These are phyloP conservation scores for Heterodera carotae DNA, from an alignment of 1,140 invertebrate species.

Conservation along the genomic window DNA sequence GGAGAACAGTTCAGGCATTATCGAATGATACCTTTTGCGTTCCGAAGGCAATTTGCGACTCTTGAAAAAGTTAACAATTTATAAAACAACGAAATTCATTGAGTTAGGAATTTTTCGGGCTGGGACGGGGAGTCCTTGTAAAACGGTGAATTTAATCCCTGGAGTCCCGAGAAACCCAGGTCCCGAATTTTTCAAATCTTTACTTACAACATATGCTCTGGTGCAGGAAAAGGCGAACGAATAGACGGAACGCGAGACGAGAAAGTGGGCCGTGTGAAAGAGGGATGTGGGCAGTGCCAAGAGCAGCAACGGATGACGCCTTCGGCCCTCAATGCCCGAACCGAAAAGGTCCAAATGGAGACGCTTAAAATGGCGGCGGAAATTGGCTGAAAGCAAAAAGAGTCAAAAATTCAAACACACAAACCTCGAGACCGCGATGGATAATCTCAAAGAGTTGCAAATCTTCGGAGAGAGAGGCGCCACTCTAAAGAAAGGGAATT, in stretches of 20 bases:
- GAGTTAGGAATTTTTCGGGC: too few relatives aligned
- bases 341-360: slow-evolving; percentile 47
- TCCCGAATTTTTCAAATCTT: too few relatives aligned
- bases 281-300: slow-evolving; percentile 37
- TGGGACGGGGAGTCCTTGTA: too few relatives aligned
- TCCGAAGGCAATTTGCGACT: slow-evolving; percentile 41
- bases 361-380: slow-evolving; percentile 18
- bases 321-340: slow-evolving; percentile 25
- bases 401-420: neutral
- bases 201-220: slow-evolving; percentile 44
- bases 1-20: slow-evolving; percentile 50
- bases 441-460: slow-evolving; percentile 44
- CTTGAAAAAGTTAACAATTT: slow-evolving; percentile 13
- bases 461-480: slow-evolving; percentile 27
- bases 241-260: slow-evolving; percentile 42
- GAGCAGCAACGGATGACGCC: slow-evolving; percentile 39
- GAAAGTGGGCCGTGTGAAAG: slow-evolving; percentile 41
- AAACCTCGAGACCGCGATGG: slow-evolving; percentile 36
- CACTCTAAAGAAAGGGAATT: slow-evolving; percentile 5
- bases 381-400: neutral
- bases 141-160: too few relatives aligned
- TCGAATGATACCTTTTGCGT: slow-evolving; percentile 47
- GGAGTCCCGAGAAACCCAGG: too few relatives aligned
- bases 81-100: slow-evolving; percentile 6
- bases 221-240: slow-evolving; percentile 44